Conservation (phyloP, 2,888 invertebrate species). For the Yponomeuta plumbellus region DNA sequence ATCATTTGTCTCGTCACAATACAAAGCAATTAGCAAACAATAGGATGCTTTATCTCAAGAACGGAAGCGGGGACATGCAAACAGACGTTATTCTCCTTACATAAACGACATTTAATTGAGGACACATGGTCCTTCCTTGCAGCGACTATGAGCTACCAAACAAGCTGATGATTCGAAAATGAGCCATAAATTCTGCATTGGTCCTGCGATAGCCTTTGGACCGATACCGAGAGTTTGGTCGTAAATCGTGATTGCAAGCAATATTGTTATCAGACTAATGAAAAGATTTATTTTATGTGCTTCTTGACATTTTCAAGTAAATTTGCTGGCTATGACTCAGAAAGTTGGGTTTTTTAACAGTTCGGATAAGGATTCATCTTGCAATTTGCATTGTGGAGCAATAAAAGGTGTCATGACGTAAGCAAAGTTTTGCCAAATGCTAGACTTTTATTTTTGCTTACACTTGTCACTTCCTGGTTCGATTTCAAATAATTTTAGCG, state of each 20-base stretch:
- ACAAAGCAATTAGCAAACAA: neutral
- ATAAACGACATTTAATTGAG: constrained; percentile 25
- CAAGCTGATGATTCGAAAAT: constrained; percentile 26
- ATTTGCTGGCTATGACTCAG: neutral
- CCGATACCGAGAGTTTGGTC: constrained; percentile 38
- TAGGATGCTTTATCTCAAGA: neutral
- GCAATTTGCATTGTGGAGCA: neutral
- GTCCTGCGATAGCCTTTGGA: constrained; percentile 47
- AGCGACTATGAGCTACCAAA: constrained; percentile 23
- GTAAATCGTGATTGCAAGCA: constrained; percentile 34
- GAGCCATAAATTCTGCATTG: constrained; percentile 33
- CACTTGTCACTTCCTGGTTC: neutral
- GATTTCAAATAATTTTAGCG: neutral
- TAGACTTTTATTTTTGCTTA: neutral
- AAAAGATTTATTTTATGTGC: neutral
- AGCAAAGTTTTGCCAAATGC: neutral
- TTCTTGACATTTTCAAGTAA: neutral
- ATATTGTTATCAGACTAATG: constrained; percentile 20
- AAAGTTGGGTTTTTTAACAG: neutral
- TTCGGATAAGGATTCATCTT: neutral
- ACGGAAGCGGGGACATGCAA: constrained; percentile 24
- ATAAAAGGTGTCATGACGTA: neutral
- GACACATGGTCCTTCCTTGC: constrained; percentile 29
- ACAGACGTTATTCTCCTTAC: constrained; percentile 20
- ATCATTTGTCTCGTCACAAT: neutral